Percentiles rank a stretch among this genome's conserved stretches.
These are phyloP conservation scores for Octodonta nipae DNA, from an alignment of 2,888 invertebrate genomes.

Conservation along the genomic window DNA sequence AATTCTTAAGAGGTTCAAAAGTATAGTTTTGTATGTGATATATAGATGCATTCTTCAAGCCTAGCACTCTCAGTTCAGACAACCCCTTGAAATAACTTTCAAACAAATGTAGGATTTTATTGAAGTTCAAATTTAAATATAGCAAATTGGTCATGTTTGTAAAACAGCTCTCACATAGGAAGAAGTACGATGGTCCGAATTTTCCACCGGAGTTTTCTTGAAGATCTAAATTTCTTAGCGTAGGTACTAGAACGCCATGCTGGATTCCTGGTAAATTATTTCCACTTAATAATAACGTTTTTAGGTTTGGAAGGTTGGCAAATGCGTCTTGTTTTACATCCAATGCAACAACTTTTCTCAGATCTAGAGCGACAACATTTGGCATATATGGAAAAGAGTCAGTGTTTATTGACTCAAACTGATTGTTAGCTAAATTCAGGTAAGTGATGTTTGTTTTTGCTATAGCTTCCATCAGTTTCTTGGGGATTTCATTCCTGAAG, in stretches of 20 bases:
- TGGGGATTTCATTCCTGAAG: slow-evolving; percentile 40
- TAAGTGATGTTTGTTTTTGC: slow-evolving; percentile 39
- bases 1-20: slow-evolving; percentile 35
- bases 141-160: slow-evolving; percentile 36
- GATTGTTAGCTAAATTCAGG: slow-evolving; percentile 41
- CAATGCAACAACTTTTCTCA: slow-evolving; percentile 40
- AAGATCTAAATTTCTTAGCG: slow-evolving; percentile 39
- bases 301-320: slow-evolving; percentile 39
- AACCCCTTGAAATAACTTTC: slow-evolving; percentile 41
- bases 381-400: slow-evolving; percentile 44
- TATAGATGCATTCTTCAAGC: slow-evolving; percentile 41
- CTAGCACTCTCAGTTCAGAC: slow-evolving; percentile 37
- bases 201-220: slow-evolving; percentile 37
- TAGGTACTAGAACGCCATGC: slow-evolving; percentile 36
- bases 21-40: slow-evolving; percentile 38
- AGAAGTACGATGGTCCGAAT: slow-evolving; percentile 38
- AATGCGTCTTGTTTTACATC: slow-evolving; percentile 40
- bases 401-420: slow-evolving; percentile 41
- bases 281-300: slow-evolving; percentile 38
- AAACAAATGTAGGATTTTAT: slow-evolving; percentile 40
- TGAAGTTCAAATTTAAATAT: slow-evolving; percentile 41
- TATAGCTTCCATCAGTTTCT: slow-evolving; percentile 37
- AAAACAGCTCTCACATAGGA: slow-evolving; percentile 40
- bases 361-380: slow-evolving; percentile 42
- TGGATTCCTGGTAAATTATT: slow-evolving; percentile 44